These are phyloP conservation scores for Varanus salvator DNA, from an alignment of 2,113 vertebrate genomes.

Conservation along the genomic window DNA sequence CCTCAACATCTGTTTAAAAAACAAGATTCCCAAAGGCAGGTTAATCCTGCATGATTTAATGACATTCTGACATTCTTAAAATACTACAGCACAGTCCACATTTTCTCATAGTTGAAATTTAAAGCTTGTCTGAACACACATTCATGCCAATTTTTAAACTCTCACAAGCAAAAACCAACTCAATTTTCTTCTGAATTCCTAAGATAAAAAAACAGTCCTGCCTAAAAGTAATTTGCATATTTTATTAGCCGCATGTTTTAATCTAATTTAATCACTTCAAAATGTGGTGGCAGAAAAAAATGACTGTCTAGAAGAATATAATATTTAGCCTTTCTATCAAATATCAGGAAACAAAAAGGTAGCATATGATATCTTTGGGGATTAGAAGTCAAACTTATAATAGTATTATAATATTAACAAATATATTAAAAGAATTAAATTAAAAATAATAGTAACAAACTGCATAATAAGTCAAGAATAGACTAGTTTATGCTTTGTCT, in stretches of 20 bases:
- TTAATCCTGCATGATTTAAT: constrained; percentile 50
- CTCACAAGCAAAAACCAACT: constrained; percentile 26
- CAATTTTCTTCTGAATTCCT: background rate
- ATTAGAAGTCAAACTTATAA: background rate
- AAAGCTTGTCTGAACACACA: constrained; percentile 44
- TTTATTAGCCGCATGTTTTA: background rate
- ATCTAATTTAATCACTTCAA: background rate
- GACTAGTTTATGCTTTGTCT: background rate
- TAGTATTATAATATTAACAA: too few species aligned
- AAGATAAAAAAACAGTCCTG: constrained; percentile 20
- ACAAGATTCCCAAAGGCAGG: constrained; percentile 36
- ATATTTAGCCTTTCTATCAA: background rate
- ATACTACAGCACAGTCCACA: constrained; percentile 40
- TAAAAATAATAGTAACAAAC: too few species aligned
- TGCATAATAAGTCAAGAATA: too few species aligned
- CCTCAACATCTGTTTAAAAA: constrained; percentile 30
- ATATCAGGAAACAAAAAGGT: constrained; percentile 22
- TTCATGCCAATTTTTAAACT: constrained; percentile 51
- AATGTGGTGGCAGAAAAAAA: constrained; percentile 20
- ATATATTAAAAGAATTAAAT: too few species aligned
- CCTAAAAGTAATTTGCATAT: background rate
- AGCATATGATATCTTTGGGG: background rate
- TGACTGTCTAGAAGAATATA: background rate
- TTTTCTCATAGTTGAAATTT: constrained; percentile 62
- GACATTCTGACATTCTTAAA: constrained; percentile 56